Evolutionary conservation across 2,113 vertebrate species (phyloP).

Genomic region (Fulmarus glacialis): DNA sequence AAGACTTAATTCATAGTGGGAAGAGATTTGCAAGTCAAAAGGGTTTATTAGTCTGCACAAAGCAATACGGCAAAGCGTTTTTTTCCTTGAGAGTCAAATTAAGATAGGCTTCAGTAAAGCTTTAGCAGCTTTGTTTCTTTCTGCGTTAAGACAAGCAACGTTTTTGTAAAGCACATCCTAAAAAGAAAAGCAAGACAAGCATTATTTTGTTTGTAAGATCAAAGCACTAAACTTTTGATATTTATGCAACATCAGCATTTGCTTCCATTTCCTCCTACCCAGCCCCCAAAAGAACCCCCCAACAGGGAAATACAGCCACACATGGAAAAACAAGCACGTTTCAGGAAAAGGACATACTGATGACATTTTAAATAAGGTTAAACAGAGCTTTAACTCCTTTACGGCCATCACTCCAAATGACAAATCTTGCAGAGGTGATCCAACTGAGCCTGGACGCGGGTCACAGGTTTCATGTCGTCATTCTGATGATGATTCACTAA

Average conservation of each 20-base stretch:
- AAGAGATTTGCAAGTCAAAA: conserved; percentile 1
- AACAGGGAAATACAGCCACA: neutral
- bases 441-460: rapidly evolving
- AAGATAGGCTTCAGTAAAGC: neutral
- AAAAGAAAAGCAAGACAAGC: neutral
- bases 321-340: neutral
- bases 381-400: neutral
- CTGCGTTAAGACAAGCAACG: neutral
- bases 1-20: neutral
- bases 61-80: neutral
- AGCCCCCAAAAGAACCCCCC: neutral
- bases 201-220: neutral
- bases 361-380: neutral
- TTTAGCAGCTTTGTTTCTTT: neutral
- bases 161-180: neutral
- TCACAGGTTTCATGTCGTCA: rapidly evolving
- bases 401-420: rapidly evolving
- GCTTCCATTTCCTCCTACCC: neutral
- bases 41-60: conserved; percentile 13
- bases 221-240: neutral
- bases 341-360: neutral
- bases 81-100: neutral
- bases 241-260: neutral
- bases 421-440: neutral
- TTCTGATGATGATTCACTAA: rapidly evolving